Evolutionary conservation across 2,888 invertebrate species (phyloP), one percentile per base, ranked within the genome.

Genomic region (Protophormia terraenovae): DNA sequence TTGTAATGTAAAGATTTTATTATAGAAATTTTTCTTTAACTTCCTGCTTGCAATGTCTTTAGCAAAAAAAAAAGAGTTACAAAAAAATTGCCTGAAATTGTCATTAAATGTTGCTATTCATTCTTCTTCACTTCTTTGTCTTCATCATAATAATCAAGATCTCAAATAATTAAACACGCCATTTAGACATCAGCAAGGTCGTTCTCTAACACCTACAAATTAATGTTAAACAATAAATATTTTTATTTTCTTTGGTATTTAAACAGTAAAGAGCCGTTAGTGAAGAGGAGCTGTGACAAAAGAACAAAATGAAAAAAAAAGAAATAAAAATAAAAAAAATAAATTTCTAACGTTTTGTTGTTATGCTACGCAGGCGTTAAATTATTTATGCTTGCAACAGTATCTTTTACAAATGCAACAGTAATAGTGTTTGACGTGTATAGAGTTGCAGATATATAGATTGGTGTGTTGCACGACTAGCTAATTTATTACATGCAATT

Each of bases 111-210:
- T 22, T 38, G 53, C 19, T 16, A 41, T 45, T 66, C 10, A 10
- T 66, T 58, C 27, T 24, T 41, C 38, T 38, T 38, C 2, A 2
- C 38, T 35, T 35, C 35, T 45, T 12, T 3, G n/a, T n/a, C 47
- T 10, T n/a, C 50, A 32, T 16, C 41, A 64, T 55, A 12, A 19
- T 35, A 38, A 67, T 81, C 75, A 75, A 69, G 75, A 76, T 76
- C 32, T 24, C n/a, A n/a, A 32, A 53, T 55, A 76, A 76, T 76
- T 69, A 75, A 75, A 75, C 83, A 84, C 83, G 83, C 83, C 8
- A 84, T 75, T 79, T 79, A 27, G 19, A 27, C 83, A 84, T 79
- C 75, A 75, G 73, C 79, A 84, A 84, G 83, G 83, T 84, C 83
- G 83, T 84, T 55, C 69, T 75, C 45, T 35, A 84, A 84, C 83